Evolutionary conservation across 2,888 invertebrate genomes (phyloP), one percentile per base, ranked within the genome.

Genomic region (Heliconius ethilla): DNA sequence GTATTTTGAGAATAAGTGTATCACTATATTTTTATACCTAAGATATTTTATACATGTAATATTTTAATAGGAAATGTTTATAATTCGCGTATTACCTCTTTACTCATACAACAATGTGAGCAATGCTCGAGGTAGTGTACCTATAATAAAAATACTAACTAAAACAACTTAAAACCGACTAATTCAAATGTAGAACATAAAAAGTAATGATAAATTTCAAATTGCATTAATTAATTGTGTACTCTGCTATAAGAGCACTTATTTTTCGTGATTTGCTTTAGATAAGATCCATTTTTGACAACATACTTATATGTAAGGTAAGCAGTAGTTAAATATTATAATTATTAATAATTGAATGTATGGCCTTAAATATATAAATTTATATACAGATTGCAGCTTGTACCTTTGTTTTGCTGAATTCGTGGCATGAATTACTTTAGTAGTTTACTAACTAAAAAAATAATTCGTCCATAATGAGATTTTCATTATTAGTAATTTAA

Each of bases 41-140:
- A 72, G 22, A 55, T 55, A 29, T 70, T 59, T 59, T 72, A 72
- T 59, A 55, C 29, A 13, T 29, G 1, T 59, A 22, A 22, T 70
- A 33, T 55, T 29, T 33, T 72, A 72, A 72, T 55, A 33, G 27
- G 29, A 59, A 59, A 55, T 72, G 27, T 29, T 55, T 33, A 55
- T 22, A 37, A 72, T 33, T 72, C 59, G 69, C 40, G 40, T 45
- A 13, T 40, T 69, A 69, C 69, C 69, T 69, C 25, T 25, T 15
- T 69, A 69, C 69, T 70, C 62, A 55, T 79, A 78, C 55, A 75
- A 73, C 76, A 75, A 65, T 45, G 33, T 78, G 75, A 80, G 75
- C 77, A 69, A 77, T 45, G 80, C 79, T 78, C 75, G 80, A 80
- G 75, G 79, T 80, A 80, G 75, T 62, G 25, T 45, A 33, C 33